A percentile compares a stretch with the other conserved stretches of the same genome.
phyloP scores from a whole-genome alignment of 2,113 vertebrate genomes.

The Pao palembangensis region DNA sequence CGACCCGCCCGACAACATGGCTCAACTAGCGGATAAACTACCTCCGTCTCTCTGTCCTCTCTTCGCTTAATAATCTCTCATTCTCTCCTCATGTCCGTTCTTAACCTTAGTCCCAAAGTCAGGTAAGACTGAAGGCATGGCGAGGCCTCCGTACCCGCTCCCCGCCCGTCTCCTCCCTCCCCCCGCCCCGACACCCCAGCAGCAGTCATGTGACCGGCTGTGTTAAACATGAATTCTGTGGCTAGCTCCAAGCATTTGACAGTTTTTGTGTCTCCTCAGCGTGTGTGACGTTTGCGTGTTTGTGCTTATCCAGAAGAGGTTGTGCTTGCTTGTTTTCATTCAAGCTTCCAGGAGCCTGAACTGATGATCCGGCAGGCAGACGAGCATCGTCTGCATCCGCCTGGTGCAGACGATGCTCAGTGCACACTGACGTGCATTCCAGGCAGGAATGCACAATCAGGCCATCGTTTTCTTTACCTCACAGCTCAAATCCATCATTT shows the following conservation, averaged over 20 bases:
- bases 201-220: conserved; percentile 17
- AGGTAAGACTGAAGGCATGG: conserved; percentile 89
- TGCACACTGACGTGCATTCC: conserved; percentile 7
- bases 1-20: too few relatives aligned
- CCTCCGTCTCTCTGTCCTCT: conserved; percentile 79
- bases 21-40: too few relatives aligned
- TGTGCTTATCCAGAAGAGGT: too few relatives aligned
- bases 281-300: too few relatives aligned
- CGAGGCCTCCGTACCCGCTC: conserved; percentile 10
- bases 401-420: conserved; percentile 13
- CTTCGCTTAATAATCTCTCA: conserved; percentile 64
- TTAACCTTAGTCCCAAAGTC: conserved; percentile 95
- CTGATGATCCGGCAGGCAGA: conserved; percentile 11
- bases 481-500: too few relatives aligned
- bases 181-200: conserved; percentile 9
- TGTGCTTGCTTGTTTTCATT: conserved; percentile 49
- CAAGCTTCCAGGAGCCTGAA: conserved; percentile 82
- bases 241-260: conserved; percentile 20
- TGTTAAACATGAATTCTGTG: conserved; percentile 32
- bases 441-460: conserved; percentile 1
- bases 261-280: conserved; percentile 38
- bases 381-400: conserved; percentile 6
- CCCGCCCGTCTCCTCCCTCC: conserved; percentile 3
- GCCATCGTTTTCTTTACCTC: not conserved
- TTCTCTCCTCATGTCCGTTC: conserved; percentile 76